Base-by-base conservation (phyloP, 2,888 invertebrate genomes). In the Xylota sylvarum region DNA sequence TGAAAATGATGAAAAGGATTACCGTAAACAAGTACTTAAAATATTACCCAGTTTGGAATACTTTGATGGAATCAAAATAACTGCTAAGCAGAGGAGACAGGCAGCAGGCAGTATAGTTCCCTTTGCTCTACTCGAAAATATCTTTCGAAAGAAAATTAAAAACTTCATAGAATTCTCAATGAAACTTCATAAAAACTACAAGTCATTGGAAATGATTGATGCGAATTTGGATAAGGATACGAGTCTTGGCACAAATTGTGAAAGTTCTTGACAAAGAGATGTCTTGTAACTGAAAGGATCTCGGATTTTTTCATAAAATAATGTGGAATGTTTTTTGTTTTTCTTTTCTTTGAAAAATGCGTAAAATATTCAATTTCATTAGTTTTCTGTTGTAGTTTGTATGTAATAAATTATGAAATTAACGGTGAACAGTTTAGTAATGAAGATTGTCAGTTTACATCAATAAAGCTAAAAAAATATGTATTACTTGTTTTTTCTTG, bases 1-100 rank as follows among this genome's bases (percentile, higher is more conserved):
- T 9, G 88, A 87, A 12, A 37, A 35, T 95, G 96, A n/a, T 96
- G 88, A 88, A 30, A 76, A 62, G 14, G 70, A 78, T 62, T 89
- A 89, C 65, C 88, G 89, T 14, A 85, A 83, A 27, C 85, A 88
- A 67, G 87, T 90, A 27, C 58, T 88, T n/a, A 86, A 77, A 74
- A 64, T 88, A 9, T 23, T 89, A 55, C 89, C 89, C 14, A 87
- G 65, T 52, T 78, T 90, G 32, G 87, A 64, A 35, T 88, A 88
- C 52, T 89, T 90, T 37, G 90, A 90, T 74, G 89, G 89, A 14
- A 67, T 87, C 1, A 12, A 69, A 43, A 79, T 88, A 37, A 82
- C 78, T 7, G 81, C 73, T 40, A 17, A 48, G 19, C 65, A 82
- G 0, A 50, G 82, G 32, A 64, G 27, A 35, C 46, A 79, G 0